Evolutionary conservation across 2,888 invertebrate species (phyloP).

Genomic region (Volucella zonaria): DNA sequence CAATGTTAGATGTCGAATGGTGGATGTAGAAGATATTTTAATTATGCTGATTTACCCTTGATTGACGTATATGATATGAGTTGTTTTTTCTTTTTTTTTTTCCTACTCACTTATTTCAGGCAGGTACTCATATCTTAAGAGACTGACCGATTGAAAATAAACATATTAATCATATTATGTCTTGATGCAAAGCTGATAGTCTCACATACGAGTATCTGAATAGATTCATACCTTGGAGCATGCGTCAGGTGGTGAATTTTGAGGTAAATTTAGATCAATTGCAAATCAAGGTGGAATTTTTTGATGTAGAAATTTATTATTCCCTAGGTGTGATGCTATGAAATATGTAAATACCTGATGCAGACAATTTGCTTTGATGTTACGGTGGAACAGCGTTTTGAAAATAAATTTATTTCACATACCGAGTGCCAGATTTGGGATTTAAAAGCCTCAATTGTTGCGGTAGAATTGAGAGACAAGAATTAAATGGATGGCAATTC

Average conservation of each 20-base stretch:
- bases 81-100: conserved; percentile 7
- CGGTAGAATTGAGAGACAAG: too few relatives aligned
- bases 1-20: conserved; percentile 20
- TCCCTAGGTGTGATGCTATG: too few relatives aligned
- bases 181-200: conserved; percentile 23
- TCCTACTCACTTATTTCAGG: background rate
- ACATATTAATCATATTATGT: conserved; percentile 59
- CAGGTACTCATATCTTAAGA: conserved; percentile 2
- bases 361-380: too few relatives aligned
- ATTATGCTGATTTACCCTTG: conserved; percentile 49
- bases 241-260: conserved; percentile 16
- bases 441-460: too few relatives aligned
- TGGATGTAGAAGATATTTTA: conserved; percentile 41
- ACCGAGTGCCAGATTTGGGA: too few relatives aligned
- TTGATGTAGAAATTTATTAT: background rate
- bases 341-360: too few relatives aligned
- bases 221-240: background rate
- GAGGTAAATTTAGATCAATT: conserved; percentile 29
- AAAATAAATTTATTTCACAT: too few relatives aligned
- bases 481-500: background rate
- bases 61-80: conserved; percentile 58
- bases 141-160: conserved; percentile 47
- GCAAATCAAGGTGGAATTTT: conserved; percentile 39
- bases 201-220: conserved; percentile 16
- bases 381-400: too few relatives aligned